Percentiles rank a stretch among this genome's conserved stretches.
These are phyloP conservation scores for Dynastes hyllus DNA, from an alignment of 2,888 invertebrate genomes.

Conservation along the genomic window DNA sequence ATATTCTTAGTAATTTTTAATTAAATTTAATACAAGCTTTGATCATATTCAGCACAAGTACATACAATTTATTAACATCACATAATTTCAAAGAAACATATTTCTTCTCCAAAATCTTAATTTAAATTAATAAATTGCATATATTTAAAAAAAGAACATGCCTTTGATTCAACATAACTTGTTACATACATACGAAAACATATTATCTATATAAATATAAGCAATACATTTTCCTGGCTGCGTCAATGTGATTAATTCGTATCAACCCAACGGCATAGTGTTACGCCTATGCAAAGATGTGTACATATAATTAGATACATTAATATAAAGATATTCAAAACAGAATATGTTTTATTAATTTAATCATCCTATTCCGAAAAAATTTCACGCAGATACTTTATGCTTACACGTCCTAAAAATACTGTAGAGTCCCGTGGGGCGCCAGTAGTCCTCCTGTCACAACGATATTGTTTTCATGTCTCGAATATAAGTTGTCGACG, in stretches of 20 bases:
- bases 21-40: too few species aligned
- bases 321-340: background rate
- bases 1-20: too few species aligned
- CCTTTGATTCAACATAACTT: background rate
- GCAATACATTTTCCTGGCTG: slow-evolving; percentile 18
- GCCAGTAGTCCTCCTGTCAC: background rate
- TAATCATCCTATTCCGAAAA: slow-evolving; percentile 9
- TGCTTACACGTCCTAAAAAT: slow-evolving; percentile 3
- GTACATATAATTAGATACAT: slow-evolving; percentile 26
- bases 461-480: slow-evolving; percentile 37
- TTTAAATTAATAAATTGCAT: slow-evolving; percentile 10
- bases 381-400: slow-evolving; percentile 29
- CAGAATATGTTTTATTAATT: slow-evolving; percentile 18
- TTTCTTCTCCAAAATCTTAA: background rate
- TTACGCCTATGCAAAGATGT: background rate
- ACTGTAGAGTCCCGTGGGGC: slow-evolving; percentile 7
- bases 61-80: too few species aligned
- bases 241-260: slow-evolving; percentile 29
- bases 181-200: too few species aligned
- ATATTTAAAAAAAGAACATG: background rate
- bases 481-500: slow-evolving; percentile 33
- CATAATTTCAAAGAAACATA: background rate
- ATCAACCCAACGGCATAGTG: background rate
- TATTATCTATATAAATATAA: background rate
- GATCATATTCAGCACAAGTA: too few species aligned